These are phyloP conservation scores for Drosophila seclusa DNA, from an alignment of 2,888 invertebrate species.

Conservation along the genomic window DNA sequence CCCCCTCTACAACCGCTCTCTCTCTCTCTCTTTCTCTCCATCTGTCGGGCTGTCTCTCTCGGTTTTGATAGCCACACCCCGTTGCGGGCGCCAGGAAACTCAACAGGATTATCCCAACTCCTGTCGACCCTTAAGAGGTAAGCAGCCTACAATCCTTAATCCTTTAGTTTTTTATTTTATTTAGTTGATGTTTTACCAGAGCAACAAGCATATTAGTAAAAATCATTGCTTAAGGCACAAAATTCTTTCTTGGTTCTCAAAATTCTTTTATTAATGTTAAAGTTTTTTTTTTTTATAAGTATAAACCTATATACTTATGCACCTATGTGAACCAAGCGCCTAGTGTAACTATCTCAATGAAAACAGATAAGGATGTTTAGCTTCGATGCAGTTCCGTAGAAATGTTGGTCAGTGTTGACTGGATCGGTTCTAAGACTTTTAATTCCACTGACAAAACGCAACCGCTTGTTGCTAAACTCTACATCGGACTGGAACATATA, in stretches of 20 bases:
- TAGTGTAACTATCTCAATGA: background rate
- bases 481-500: background rate
- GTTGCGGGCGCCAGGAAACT: slow-evolving; percentile 41
- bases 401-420: background rate
- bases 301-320: background rate
- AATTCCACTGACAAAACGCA: no score
- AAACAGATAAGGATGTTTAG: background rate
- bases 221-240: background rate
- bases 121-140: slow-evolving; percentile 47
- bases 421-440: background rate
- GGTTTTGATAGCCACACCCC: slow-evolving; percentile 69
- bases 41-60: slow-evolving; percentile 3
- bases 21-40: background rate
- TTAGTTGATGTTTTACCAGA: slow-evolving; percentile 25
- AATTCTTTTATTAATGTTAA: background rate
- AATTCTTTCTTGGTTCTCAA: background rate
- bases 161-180: slow-evolving; percentile 39
- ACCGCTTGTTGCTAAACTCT: no score
- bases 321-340: background rate
- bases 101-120: slow-evolving; percentile 65
- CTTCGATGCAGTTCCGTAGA: background rate
- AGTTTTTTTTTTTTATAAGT: background rate
- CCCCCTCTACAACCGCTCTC: background rate
- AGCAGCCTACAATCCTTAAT: slow-evolving; percentile 35
- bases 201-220: slow-evolving; percentile 14